These are phyloP conservation scores for Oreochromis mossambicus DNA, from an alignment of 2,797 vertebrate genomes.

Conservation along the genomic window DNA sequence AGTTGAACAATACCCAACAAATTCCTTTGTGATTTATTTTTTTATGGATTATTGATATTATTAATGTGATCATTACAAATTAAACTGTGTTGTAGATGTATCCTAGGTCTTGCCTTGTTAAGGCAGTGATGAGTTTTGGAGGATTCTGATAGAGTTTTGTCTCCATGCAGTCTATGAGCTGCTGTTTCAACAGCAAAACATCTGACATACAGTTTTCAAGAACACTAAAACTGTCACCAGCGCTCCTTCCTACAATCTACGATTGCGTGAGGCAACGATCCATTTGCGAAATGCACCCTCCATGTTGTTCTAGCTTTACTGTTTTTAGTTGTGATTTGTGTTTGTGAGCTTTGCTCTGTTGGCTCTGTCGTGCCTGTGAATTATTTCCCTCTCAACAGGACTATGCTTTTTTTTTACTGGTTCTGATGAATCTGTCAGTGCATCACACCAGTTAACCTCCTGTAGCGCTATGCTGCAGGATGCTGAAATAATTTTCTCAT, in stretches of 20 bases:
- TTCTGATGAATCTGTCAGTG: conserved; percentile 11
- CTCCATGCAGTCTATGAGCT: not conserved
- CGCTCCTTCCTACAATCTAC: conserved; percentile 7
- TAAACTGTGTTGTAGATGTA: not conserved
- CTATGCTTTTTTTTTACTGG: not conserved
- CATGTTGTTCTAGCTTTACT: conserved; percentile 26
- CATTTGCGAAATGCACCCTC: conserved; percentile 21
- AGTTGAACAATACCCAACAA: not conserved
- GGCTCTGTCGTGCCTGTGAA: conserved; percentile 15
- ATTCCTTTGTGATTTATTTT: not conserved
- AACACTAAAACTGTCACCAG: conserved; percentile 45
- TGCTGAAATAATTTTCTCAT: conserved; percentile 41
- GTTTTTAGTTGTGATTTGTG: conserved; percentile 36
- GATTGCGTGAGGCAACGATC: conserved; percentile 19
- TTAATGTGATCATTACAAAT: not conserved
- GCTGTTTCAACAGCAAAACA: not conserved
- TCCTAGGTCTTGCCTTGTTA: not conserved
- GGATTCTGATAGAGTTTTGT: not conserved
- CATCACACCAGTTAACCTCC: conserved; percentile 17
- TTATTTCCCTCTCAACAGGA: conserved; percentile 11
- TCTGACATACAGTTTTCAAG: not conserved
- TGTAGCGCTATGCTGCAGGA: not conserved
- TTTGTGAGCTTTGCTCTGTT: conserved; percentile 31
- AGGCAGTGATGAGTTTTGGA: not conserved
- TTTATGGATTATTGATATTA: not conserved